Evolutionary conservation across 1,140 invertebrate species (phyloP), one percentile per base, ranked within the genome.

Genomic region (Potamilus streckersoni): DNA sequence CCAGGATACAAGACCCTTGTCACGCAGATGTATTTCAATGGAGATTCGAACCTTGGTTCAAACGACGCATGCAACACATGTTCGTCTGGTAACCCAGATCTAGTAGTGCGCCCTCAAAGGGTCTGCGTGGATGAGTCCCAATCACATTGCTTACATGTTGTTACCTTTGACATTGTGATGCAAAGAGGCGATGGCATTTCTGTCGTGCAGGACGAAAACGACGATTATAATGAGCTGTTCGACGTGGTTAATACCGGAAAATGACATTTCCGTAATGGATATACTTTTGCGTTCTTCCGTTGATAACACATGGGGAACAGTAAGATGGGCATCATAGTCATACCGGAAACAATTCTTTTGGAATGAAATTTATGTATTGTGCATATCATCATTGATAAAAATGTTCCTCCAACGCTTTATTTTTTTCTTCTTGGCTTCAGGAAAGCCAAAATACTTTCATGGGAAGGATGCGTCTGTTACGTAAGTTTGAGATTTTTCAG

Each of bases 21-120:
- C 19, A 77, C 75, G 16, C 75, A 77, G 59, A 77, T 77, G 75
- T 77, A 77, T 31, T 77, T 77, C 63, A 16, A 65, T 14, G 75
- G 75, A 17, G 75, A 77, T 72, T 71, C 70, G 60, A 77, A 62
- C 38, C 65, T 77, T 58, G 75, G 75, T 23, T 12, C 55, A 31
- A 77, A 72, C 23, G 75, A 77, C 38, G 72, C 75, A 16, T 77
- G 75, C 55, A 19, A 27, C 6, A 27, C 23, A 20, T 77, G 75
- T 56, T 77, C 75, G 19, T 77, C 75, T 55, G 49, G 69, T 19
- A 57, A 56, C 4, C 12, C 14, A 4, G 75, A 77, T 20, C 70
- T 77, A n/a, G 65, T 77, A 2, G 65, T 77, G 6, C 16, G 61
- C 13, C 62, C 64, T 14, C 31, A 70, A 27, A 65, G 73, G 62